Base-by-base conservation (phyloP, 2,888 invertebrate species). In the Poecilobothrus nobilitatus region DNA sequence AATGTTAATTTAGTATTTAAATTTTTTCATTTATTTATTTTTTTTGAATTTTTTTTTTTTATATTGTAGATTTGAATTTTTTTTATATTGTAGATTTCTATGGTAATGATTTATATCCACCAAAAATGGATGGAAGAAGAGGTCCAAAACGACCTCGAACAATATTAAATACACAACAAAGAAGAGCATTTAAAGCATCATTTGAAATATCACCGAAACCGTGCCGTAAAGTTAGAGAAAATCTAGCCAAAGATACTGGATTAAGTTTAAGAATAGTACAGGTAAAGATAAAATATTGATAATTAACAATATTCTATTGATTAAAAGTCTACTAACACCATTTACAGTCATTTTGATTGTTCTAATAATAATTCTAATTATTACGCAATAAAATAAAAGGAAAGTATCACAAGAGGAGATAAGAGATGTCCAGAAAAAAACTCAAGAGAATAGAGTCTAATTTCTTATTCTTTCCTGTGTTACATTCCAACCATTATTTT, bases 151-250 rank as follows among this genome's bases (percentile, higher is more conserved):
- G 92, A 74, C 92, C 93, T 0, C 82, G 93, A 72, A 93, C 93
- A 20, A 93, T 93, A 74, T 84, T 93, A 65, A 93, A 92, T 66
- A 91, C 92, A 1, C 89, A 90, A 74, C 93, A 93, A 79, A 80
- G 93, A 73, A 83, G 91, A 73, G 91, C 92, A 72, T 93, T 93
- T 81, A 93, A 92, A 80, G 89, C 90, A 61, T 91, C 92, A 21
- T 94, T 93, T 80, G 92, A 93, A 82, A 86, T 91, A 74, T 92
- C 91, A 75, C 90, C 92, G 22, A 92, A 93, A 77, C 92, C 92
- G 3, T 92, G 91, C 76, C 82, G 92, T 74, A 92, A 92, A 84
- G 90, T 91, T 63, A 83, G 92, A 68, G 93, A 93, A 80, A 87
- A 90, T 70, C 82, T 93, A 71, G 92, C 92, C 15, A 91, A 91